Base-by-base conservation (phyloP, 2,888 invertebrate species). In the Ellobium chinense region DNA sequence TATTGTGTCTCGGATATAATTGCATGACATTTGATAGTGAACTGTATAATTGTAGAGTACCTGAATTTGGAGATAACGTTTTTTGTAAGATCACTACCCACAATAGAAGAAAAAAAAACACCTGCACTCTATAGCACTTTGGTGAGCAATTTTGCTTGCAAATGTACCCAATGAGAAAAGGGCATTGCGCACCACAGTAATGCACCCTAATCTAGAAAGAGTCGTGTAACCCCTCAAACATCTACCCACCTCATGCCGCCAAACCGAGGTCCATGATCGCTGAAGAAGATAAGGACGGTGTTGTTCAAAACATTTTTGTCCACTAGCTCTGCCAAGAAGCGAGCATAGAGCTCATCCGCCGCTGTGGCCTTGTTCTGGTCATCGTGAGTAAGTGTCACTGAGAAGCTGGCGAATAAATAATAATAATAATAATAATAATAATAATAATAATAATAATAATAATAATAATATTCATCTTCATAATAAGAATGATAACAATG, bases 261-360 rank as follows among this genome's bases (percentile, higher is more conserved):
- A 69, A 60, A 78, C 4, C 78, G 34, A 24, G 36, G 29, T 54
- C 78, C 78, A 36, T 78, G 78, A 65, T 77, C 73, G 36, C 73
- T 73, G 73, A 73, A 73, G n/a, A 56, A 73, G 34, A 73, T 18
- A 9, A 73, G 29, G 14, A 77, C 34, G 1, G 77, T 77, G 60
- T 77, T 77, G 69, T 77, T 77, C 24, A 77, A 34, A 24, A 68
- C 58, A n/a, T 69, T 69, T 31, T 37, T 58, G 14, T 62, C 60
- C 3, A 3, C 3, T n/a, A 73, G 37, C 3, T 73, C 60, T 27
- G 2, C 37, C 69, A 60, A 37, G 54, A 76, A 66, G 21, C 24
- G 21, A 21, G 37, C n/a, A 24, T 69, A 78, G 18, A 78, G 69
- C 12, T 78, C 37, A 69, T 78, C 69, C 9, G 68, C 77, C 1